Percentiles rank a stretch among this genome's conserved stretches.
phyloP scores from a whole-genome alignment of 2,888 invertebrate genomes.

The Drosophila robusta region DNA sequence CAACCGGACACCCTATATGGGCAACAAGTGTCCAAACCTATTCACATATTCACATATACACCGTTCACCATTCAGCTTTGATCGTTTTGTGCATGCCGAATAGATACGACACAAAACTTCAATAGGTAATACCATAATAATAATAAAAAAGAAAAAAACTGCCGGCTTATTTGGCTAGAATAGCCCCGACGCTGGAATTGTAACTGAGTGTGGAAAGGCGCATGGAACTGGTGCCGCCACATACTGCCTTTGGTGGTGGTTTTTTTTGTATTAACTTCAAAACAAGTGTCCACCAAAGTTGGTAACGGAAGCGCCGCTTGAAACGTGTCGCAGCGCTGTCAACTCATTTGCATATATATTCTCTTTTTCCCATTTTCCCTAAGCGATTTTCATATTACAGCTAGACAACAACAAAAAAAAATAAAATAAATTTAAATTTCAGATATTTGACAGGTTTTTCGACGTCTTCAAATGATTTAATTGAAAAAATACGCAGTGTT shows the following conservation, averaged over 20 bases:
- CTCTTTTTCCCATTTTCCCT: constrained; percentile 41
- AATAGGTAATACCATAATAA: constrained; percentile 40
- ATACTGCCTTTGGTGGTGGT: constrained; percentile 24
- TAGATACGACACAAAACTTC: constrained; percentile 30
- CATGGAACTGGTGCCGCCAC: constrained; percentile 2
- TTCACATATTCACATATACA: constrained; percentile 18
- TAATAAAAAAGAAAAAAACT: constrained; percentile 8
- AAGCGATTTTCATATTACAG: constrained; percentile 43
- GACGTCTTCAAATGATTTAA: constrained; percentile 65
- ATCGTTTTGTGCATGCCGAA: constrained; percentile 44
- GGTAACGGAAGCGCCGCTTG: constrained; percentile 67
- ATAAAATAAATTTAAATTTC: constrained; percentile 57
- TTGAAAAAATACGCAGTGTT: constrained; percentile 70
- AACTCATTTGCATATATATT: constrained; percentile 70
- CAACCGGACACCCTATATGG: constrained; percentile 37
- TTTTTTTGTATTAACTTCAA: constrained; percentile 36
- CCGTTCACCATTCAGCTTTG: constrained; percentile 40
- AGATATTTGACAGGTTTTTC: constrained; percentile 68
- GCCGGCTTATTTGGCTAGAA: constrained; percentile 62
- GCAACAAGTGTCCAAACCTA: constrained; percentile 51
- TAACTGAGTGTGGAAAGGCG: constrained; percentile 6
- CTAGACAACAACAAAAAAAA: neutral
- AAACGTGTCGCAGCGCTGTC: constrained; percentile 64
- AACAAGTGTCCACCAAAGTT: constrained; percentile 66
- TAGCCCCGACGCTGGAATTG: constrained; percentile 25